phyloP scores from a whole-genome alignment of 2,797 vertebrate species.

The Mus minutoides region DNA sequence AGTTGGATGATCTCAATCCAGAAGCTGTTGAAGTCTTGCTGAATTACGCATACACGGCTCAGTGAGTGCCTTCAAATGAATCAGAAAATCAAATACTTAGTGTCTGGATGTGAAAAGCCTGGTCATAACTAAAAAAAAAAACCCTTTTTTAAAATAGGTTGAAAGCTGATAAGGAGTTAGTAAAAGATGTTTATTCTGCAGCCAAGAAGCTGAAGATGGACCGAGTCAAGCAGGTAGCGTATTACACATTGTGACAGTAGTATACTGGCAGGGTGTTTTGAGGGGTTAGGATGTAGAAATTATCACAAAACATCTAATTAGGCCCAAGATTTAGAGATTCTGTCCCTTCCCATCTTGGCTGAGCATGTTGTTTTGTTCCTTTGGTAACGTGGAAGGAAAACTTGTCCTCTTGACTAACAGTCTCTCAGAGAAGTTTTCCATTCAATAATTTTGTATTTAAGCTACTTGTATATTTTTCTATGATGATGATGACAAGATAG shows the following conservation, averaged over 20 bases:
- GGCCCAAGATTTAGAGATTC: background rate
- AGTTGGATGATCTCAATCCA: slow-evolving; percentile 98
- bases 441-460: slow-evolving; percentile 74
- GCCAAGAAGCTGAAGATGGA: slow-evolving; percentile 99
- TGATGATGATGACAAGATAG: slow-evolving; percentile 80
- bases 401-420: background rate
- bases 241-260: background rate
- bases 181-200: slow-evolving; percentile 99
- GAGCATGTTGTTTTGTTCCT: slow-evolving; percentile 29
- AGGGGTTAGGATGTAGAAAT: background rate
- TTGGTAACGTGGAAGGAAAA: background rate
- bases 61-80: slow-evolving; percentile 89
- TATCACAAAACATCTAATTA: background rate
- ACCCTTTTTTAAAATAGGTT: slow-evolving; percentile 87
- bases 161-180: slow-evolving; percentile 97
- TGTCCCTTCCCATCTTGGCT: too few relatives aligned
- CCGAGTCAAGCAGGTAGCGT: slow-evolving; percentile 95
- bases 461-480: slow-evolving; percentile 83
- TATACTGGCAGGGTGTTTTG: background rate
- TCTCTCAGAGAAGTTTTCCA: slow-evolving; percentile 87
- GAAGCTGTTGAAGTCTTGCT: slow-evolving; percentile 97
- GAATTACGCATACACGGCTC: slow-evolving; percentile 99
- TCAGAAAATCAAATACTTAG: background rate
- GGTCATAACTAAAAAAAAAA: background rate
- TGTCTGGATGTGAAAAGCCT: slow-evolving; percentile 26